Evolutionary conservation across 2,797 vertebrate species (phyloP).

Genomic region (Aeoliscus strigatus): DNA sequence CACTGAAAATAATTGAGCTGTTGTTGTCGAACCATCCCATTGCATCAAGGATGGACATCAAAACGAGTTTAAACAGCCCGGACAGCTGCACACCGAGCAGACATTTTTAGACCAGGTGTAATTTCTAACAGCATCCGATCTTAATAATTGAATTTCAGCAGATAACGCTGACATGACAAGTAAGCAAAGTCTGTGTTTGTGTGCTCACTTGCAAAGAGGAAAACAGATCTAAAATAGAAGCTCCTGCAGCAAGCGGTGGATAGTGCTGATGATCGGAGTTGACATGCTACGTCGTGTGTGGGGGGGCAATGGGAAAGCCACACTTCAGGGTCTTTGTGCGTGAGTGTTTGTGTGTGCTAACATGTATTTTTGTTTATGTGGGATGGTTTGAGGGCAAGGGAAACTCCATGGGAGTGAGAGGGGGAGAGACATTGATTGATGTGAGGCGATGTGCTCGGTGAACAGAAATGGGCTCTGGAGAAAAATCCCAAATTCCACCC

Average conservation of each 20-base stretch:
- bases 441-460: constrained; percentile 47
- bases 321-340: constrained; percentile 45
- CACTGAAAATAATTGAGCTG: too few species aligned
- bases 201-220: constrained; percentile 29
- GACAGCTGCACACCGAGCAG: neutral
- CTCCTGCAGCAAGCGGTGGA: constrained; percentile 55
- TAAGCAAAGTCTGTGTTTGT: constrained; percentile 27
- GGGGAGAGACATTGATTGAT: constrained; percentile 32
- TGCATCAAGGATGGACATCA: neutral
- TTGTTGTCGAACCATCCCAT: too few species aligned
- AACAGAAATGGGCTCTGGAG: constrained; percentile 36
- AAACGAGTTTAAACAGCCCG: constrained; percentile 1
- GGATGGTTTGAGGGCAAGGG: constrained; percentile 35
- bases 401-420: constrained; percentile 16
- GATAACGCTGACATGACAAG: constrained; percentile 29
- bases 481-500: constrained; percentile 34
- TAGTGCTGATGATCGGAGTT: constrained; percentile 55
- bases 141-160: constrained; percentile 8
- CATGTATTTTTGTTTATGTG: constrained; percentile 22
- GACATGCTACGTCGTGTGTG: constrained; percentile 52
- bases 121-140: constrained; percentile 8
- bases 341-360: constrained; percentile 9
- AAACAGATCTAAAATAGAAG: constrained; percentile 63
- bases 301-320: constrained; percentile 61
- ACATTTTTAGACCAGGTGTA: constrained; percentile 12